These are phyloP conservation scores for Macaria notata DNA, from an alignment of 2,888 invertebrate species.

Conservation along the genomic window DNA sequence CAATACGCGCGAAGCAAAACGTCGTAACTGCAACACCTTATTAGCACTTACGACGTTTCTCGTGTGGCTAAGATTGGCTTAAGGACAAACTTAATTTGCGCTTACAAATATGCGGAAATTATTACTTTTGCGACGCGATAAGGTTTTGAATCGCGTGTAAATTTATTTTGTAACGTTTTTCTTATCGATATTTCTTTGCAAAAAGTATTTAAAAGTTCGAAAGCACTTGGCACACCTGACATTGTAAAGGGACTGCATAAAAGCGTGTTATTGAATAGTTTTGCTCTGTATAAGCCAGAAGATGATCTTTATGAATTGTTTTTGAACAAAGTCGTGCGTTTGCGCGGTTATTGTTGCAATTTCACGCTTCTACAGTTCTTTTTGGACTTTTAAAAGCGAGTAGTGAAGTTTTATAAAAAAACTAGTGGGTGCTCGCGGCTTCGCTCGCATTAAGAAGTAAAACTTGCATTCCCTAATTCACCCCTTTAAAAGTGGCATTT, in stretches of 20 bases:
- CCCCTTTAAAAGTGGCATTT: too few relatives aligned
- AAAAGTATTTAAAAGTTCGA: conserved; percentile 32
- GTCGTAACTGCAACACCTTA: conserved; percentile 33
- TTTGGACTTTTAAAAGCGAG: conserved; percentile 15
- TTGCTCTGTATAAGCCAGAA: conserved; percentile 30
- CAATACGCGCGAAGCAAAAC: conserved; percentile 30
- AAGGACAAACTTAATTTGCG: conserved; percentile 20
- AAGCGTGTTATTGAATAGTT: conserved; percentile 21
- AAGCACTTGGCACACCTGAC: conserved; percentile 39
- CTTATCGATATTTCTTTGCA: background rate
- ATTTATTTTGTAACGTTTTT: conserved; percentile 10
- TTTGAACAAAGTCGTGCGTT: conserved; percentile 28
- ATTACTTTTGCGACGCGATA: conserved; percentile 5
- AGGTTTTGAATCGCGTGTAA: conserved; percentile 12
- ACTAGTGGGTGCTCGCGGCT: too few relatives aligned
- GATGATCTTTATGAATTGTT: conserved; percentile 28
- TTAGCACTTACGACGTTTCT: conserved; percentile 27
- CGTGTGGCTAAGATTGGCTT: conserved; percentile 9
- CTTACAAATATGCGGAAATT: conserved; percentile 10
- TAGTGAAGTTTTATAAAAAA: background rate
- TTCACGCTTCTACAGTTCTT: conserved; percentile 26
- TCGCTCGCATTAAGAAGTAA: too few relatives aligned
- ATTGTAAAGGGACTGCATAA: conserved; percentile 37
- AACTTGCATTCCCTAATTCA: too few relatives aligned
- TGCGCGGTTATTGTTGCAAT: conserved; percentile 24